Conservation (phyloP, 2,888 invertebrate species). For the Xylota sylvarum region DNA sequence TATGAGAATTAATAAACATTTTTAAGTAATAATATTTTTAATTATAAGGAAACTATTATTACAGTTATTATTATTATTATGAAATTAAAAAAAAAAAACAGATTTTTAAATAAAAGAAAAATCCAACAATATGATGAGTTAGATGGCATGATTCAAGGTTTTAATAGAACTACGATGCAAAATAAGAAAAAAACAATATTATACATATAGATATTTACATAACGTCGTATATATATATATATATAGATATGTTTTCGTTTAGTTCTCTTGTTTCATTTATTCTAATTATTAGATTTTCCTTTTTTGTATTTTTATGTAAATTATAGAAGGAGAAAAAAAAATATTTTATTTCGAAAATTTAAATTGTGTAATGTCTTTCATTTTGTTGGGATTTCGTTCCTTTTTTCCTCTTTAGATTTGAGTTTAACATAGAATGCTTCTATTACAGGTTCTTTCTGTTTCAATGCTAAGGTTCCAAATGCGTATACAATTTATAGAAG, state of each 20-base stretch:
- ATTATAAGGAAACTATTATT: conserved; percentile 71
- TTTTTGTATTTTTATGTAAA: conserved; percentile 74
- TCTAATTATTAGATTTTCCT: conserved; percentile 58
- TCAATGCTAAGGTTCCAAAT: background rate
- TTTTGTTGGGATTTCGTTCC: conserved; percentile 44
- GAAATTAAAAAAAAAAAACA: conserved; percentile 27
- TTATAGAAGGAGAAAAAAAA: conserved; percentile 63
- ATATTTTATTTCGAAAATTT: conserved; percentile 67
- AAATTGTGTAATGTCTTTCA: conserved; percentile 46
- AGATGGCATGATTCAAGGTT: conserved; percentile 55
- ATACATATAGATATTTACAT: conserved; percentile 62
- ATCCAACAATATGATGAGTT: conserved; percentile 32
- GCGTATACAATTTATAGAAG: background rate
- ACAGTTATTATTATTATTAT: conserved; percentile 70
- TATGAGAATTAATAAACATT: conserved; percentile 67
- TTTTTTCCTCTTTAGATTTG: conserved; percentile 11
- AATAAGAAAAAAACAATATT: conserved; percentile 36
- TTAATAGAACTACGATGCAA: conserved; percentile 59
- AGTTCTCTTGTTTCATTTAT: conserved; percentile 66
- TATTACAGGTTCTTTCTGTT: background rate
- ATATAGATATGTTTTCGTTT: conserved; percentile 65
- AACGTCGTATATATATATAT: conserved; percentile 54
- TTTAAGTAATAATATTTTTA: conserved; percentile 74
- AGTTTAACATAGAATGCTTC: background rate
- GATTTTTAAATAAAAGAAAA: conserved; percentile 26